Evolutionary conservation across 2,888 invertebrate genomes (phyloP).

Genomic region (Suillia variegata): DNA sequence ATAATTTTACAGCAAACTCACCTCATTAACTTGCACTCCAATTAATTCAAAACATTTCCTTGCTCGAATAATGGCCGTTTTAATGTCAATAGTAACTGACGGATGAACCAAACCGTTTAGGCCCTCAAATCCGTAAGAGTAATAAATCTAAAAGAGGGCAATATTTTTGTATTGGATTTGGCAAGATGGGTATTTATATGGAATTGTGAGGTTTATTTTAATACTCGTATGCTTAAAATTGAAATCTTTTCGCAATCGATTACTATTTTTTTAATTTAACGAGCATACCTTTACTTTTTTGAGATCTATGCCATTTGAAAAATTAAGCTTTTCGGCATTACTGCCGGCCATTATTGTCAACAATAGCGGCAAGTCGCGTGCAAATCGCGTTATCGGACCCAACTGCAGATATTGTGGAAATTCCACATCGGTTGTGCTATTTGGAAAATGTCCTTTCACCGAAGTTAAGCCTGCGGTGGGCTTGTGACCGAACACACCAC

Average conservation of each 20-base stretch:
- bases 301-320: constrained; percentile 62
- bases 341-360: constrained; percentile 69
- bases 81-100: constrained; percentile 44
- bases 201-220: too few species aligned
- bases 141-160: constrained; percentile 40
- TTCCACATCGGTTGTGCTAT: constrained; percentile 59
- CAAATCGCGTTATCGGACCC: constrained; percentile 80
- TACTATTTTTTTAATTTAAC: too few species aligned
- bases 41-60: constrained; percentile 48
- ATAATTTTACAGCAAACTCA: too few species aligned
- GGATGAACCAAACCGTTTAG: constrained; percentile 39
- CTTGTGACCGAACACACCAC: constrained; percentile 88
- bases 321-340: constrained; percentile 59
- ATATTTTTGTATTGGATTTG: not conserved
- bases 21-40: too few species aligned
- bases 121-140: constrained; percentile 43
- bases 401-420: constrained; percentile 65
- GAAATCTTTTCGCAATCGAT: too few species aligned
- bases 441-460: constrained; percentile 69
- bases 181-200: too few species aligned
- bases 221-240: too few species aligned
- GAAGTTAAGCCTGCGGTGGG: constrained; percentile 73
- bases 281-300: constrained; percentile 61
- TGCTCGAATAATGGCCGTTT: constrained; percentile 44
- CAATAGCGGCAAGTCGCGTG: constrained; percentile 75